These are phyloP conservation scores for Eupristina koningsbergeri DNA, from an alignment of 1,140 invertebrate species.

Conservation along the genomic window DNA sequence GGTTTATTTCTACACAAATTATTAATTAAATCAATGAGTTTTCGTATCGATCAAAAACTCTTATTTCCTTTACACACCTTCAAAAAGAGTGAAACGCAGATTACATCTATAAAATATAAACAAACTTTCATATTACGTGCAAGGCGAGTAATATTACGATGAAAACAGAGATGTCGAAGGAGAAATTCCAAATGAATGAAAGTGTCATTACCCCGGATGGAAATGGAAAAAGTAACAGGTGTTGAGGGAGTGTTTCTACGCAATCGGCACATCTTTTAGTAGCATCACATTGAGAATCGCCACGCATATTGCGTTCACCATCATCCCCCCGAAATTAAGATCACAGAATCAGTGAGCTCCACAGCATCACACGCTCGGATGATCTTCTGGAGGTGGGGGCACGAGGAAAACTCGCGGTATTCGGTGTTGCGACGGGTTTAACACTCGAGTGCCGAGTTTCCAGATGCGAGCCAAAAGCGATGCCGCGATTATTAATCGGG, in stretches of 20 bases:
- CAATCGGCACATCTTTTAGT: neutral
- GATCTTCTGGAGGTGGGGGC: neutral
- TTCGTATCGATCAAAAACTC: neutral
- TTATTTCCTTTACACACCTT: neutral
- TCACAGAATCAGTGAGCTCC: neutral
- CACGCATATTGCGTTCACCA: neutral
- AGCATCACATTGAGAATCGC: no score
- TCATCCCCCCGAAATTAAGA: neutral
- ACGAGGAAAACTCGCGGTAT: neutral
- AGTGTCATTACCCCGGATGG: neutral
- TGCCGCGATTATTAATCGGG: neutral
- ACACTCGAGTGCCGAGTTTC: neutral
- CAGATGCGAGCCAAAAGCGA: neutral
- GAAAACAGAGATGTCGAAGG: no score
- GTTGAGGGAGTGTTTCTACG: neutral
- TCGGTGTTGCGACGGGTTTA: neutral
- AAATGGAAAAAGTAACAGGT: constrained; percentile 15
- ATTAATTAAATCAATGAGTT: no score
- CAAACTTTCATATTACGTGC: neutral
- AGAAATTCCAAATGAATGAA: neutral
- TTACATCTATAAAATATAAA: neutral
- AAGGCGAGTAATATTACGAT: no score
- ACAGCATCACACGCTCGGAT: neutral
- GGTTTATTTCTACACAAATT: no score
- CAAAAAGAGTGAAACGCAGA: neutral